Conservation (phyloP, 2,113 vertebrate genomes). For the Poicephalus meyeri region DNA sequence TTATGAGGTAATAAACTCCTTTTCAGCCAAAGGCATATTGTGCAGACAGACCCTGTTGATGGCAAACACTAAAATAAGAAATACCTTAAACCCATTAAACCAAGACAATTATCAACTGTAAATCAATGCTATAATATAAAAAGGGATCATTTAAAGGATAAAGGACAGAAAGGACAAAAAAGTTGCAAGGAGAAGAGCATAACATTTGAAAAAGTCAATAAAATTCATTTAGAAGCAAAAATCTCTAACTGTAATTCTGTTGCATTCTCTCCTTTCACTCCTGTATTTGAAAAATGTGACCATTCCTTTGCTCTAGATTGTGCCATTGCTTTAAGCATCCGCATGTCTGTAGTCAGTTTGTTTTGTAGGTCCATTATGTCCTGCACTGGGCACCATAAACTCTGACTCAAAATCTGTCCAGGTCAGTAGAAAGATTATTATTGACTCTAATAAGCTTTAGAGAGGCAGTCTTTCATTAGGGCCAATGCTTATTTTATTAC, state of each 20-base stretch:
- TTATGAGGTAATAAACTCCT: slow-evolving; percentile 43
- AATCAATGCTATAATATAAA: slow-evolving; percentile 30
- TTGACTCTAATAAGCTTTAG: neutral
- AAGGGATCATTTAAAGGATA: neutral
- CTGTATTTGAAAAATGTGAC: neutral
- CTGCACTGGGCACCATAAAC: neutral
- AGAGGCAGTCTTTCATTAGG: neutral
- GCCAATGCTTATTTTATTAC: neutral
- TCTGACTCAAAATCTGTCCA: neutral
- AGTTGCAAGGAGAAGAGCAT: neutral
- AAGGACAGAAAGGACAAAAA: slow-evolving; percentile 13
- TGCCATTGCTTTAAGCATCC: neutral
- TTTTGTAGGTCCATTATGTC: neutral
- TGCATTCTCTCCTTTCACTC: neutral
- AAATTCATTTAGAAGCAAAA: neutral
- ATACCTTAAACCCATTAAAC: slow-evolving; percentile 31
- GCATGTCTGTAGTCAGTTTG: neutral
- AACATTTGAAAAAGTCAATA: slow-evolving; percentile 11
- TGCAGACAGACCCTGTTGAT: slow-evolving; percentile 16
- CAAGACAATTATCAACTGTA: slow-evolving; percentile 23
- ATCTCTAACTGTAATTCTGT: neutral
- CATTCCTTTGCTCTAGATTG: neutral
- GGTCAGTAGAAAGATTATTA: neutral
- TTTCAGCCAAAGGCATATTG: slow-evolving; percentile 28
- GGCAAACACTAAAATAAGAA: slow-evolving; percentile 45